A percentile compares a stretch with the other conserved stretches of the same genome.
These are phyloP conservation scores for Ips typographus DNA, from an alignment of 1,140 invertebrate species.

Conservation along the genomic window DNA sequence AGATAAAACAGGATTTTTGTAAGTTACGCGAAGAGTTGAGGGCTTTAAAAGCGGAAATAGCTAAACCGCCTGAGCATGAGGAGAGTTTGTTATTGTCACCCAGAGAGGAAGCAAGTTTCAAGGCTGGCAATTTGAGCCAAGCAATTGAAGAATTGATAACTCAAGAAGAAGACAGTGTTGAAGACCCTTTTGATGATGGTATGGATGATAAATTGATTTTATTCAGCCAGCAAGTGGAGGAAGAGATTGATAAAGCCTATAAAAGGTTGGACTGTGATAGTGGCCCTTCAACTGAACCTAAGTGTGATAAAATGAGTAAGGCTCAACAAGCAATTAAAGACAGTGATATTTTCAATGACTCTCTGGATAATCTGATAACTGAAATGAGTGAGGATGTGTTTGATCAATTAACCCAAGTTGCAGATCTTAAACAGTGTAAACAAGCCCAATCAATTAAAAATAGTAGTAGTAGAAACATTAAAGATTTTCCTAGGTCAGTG, in stretches of 20 bases:
- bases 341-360: slow-evolving; percentile 39
- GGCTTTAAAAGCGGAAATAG: slow-evolving; percentile 44
- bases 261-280: background rate
- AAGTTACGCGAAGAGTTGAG: slow-evolving; percentile 46
- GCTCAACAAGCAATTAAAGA: background rate
- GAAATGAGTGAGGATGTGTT: slow-evolving; percentile 37
- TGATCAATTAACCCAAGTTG: slow-evolving; percentile 27
- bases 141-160: slow-evolving; percentile 11
- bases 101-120: slow-evolving; percentile 36
- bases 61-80: slow-evolving; percentile 39
- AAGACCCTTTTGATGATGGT: slow-evolving; percentile 47
- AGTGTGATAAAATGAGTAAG: background rate
- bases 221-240: slow-evolving; percentile 45
- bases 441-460: background rate
- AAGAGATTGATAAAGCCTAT: background rate
- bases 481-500: slow-evolving; percentile 30
- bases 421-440: slow-evolving; percentile 19
- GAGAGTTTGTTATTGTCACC: slow-evolving; percentile 40
- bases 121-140: background rate
- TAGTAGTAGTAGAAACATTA: slow-evolving; percentile 28
- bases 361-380: slow-evolving; percentile 40
- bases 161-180: slow-evolving; percentile 26
- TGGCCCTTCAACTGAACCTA: background rate
- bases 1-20: slow-evolving; percentile 42
- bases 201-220: slow-evolving; percentile 46